Conservation (phyloP, 1,140 invertebrate species). For the Procambarus virginalis region DNA sequence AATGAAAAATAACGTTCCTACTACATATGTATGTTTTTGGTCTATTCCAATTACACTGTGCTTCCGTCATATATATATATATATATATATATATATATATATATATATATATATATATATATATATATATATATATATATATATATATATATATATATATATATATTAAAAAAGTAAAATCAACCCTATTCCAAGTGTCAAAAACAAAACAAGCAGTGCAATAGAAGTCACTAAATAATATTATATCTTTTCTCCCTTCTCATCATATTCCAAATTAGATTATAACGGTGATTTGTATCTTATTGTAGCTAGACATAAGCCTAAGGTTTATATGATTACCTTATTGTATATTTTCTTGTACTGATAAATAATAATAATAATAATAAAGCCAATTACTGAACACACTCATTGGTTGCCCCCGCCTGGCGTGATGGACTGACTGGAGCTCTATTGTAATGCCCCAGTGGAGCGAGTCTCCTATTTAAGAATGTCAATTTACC, state of each 20-base stretch:
- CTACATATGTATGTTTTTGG: constrained; percentile 63
- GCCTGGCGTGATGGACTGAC: constrained; percentile 28
- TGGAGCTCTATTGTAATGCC: constrained; percentile 12
- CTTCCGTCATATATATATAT: constrained; percentile 57
- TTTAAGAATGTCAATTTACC: constrained; percentile 42
- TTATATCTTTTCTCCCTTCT: constrained; percentile 62
- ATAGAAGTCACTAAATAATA: constrained; percentile 62
- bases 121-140: constrained; percentile 26
- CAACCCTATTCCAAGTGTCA: constrained; percentile 12
- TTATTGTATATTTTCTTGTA: constrained; percentile 71
- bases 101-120: no score
- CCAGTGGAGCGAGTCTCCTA: background rate
- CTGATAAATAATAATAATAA: constrained; percentile 65
- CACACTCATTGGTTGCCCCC: constrained; percentile 53
- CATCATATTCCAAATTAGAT: constrained; percentile 68
- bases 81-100: background rate
- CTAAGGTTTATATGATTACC: constrained; percentile 71
- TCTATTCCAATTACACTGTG: constrained; percentile 67
- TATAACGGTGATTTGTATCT: constrained; percentile 68
- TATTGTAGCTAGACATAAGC: constrained; percentile 68
- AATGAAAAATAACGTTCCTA: constrained; percentile 64
- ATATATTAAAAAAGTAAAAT: constrained; percentile 29
- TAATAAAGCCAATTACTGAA: constrained; percentile 63
- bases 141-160: background rate
- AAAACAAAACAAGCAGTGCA: constrained; percentile 57